Conservation (phyloP, 2,797 vertebrate species). For the Halcyon leucocephala region DNA sequence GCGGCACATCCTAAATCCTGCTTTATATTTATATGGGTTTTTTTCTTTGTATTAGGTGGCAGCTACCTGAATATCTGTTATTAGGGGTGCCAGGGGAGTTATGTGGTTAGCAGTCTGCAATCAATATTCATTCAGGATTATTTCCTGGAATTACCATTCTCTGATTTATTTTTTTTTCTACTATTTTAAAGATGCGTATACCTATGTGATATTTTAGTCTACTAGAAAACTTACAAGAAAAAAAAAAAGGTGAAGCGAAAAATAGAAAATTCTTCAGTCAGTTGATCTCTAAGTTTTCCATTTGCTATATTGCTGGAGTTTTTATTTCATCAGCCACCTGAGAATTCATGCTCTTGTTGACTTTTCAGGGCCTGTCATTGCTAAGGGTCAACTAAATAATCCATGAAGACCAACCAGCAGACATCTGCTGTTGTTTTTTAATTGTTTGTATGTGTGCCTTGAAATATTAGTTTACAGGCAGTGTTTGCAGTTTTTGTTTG, state of each 20-base stretch:
- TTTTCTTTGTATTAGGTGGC: background rate
- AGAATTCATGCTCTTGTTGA: background rate
- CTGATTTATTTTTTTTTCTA: background rate
- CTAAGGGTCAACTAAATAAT: background rate
- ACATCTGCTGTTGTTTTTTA: background rate
- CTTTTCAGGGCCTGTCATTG: background rate
- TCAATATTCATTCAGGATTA: background rate
- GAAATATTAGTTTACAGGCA: background rate
- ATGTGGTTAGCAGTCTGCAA: background rate
- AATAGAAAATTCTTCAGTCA: background rate
- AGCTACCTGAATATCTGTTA: background rate
- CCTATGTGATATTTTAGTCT: background rate
- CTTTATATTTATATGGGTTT: background rate
- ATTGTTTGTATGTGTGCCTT: background rate
- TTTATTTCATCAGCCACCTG: background rate
- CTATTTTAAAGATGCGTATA: background rate
- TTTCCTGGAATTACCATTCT: background rate
- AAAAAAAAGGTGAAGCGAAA: background rate
- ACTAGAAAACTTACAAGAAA: background rate
- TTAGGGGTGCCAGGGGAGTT: accelerated
- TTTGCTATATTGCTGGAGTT: background rate
- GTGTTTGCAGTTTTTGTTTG: background rate
- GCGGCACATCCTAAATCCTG: background rate
- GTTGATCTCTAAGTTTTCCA: background rate
- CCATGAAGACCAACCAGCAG: background rate